A percentile compares a stretch with the other conserved stretches of the same genome.
These are phyloP conservation scores for Cryptomyrus ogoouensis DNA, from an alignment of 2,113 vertebrate genomes.

Conservation along the genomic window DNA sequence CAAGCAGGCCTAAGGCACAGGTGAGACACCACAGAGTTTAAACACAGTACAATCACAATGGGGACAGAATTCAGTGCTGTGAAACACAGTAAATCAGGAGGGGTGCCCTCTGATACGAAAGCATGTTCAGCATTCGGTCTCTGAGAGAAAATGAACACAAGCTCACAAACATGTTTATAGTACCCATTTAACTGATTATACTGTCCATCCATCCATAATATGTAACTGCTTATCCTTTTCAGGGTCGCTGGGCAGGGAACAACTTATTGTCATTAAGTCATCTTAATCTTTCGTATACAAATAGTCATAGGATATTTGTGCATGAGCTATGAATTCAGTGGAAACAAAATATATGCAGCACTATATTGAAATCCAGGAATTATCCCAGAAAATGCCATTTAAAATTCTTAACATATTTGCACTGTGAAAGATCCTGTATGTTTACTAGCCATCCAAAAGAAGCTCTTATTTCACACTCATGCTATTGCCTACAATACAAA, in stretches of 20 bases:
- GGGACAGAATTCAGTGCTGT: neutral
- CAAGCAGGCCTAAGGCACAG: slow-evolving; percentile 6
- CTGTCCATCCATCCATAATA: neutral
- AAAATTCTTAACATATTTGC: neutral
- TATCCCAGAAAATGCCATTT: neutral
- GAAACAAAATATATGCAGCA: neutral
- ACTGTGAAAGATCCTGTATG: neutral
- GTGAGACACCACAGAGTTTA: too few relatives aligned
- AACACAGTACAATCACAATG: neutral
- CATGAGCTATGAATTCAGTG: neutral
- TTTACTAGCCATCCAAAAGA: neutral
- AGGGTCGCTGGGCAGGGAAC: neutral
- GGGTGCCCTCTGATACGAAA: neutral
- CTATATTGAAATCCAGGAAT: neutral
- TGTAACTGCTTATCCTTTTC: neutral
- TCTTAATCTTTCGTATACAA: neutral
- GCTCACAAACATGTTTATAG: neutral
- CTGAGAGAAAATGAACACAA: neutral
- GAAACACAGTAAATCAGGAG: neutral
- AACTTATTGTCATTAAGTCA: neutral
- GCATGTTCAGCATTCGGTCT: neutral
- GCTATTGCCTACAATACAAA: neutral
- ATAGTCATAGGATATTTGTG: neutral
- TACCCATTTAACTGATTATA: neutral
- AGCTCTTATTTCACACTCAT: neutral